Base-by-base conservation (phyloP, 2,888 invertebrate species). In the Pseudococcus viburni region DNA sequence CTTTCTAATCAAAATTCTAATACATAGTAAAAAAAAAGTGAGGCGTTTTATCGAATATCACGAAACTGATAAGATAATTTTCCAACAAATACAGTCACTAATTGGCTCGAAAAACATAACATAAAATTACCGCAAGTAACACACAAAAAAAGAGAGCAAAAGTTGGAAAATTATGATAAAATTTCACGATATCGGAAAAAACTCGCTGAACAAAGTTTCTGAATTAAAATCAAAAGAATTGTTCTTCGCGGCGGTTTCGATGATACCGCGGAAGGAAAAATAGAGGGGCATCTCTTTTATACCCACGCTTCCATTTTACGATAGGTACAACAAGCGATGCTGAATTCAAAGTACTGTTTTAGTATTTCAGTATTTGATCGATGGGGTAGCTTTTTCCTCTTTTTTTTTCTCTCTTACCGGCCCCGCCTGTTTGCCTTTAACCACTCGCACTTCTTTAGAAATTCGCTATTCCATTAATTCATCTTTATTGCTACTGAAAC, bases 341-440 rank as follows among this genome's bases (percentile, higher is more conserved):
- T 19, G 12, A 73, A 73, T 73, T 73, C 33, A 73, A 73, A 73
- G 68, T 59, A 59, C 59, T 59, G 59, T 59, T 59, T 59, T 59
- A 59, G 59, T 19, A 59, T 59, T 59, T 59, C 19, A 19, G 59
- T 73, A 73, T 73, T 73, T 73, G 68, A 73, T 73, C 68, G 68
- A 73, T 73, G 68, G 68, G 68, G 15, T 33, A 33, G 68, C 68
- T 73, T 73, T 73, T 73, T 15, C 26, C 12, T 73, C 6, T 73
- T 33, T 73, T 15, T 73, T 73, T 33, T 33, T 22, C 33, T 6
- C 12, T 12, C 68, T 73, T 33, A 33, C 26, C 3, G 26, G 26
- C 3, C 59, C 9, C n/a, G 6, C 17, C 51, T 59, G 5, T 15
- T 55, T 55, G 17, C 59, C 19, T 9, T 55, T 55, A 15, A 17